Evolutionary conservation across 2,888 invertebrate species (phyloP).

Genomic region (Temnothorax unifasciatus): DNA sequence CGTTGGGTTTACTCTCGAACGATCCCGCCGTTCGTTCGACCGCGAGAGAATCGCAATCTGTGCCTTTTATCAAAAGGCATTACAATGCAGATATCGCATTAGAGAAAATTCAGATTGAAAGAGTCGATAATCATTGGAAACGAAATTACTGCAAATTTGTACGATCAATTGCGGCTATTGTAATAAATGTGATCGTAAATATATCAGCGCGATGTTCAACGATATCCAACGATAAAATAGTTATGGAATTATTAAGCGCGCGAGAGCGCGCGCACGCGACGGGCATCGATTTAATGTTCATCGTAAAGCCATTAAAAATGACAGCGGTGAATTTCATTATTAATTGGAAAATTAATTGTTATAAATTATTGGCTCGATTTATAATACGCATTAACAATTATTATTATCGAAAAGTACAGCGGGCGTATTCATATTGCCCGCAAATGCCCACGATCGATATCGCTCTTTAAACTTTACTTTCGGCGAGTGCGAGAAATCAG

Average conservation of each 20-base stretch:
- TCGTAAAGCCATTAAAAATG: slow-evolving; percentile 22
- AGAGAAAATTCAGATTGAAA: background rate
- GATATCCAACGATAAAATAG: slow-evolving; percentile 14
- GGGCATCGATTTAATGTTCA: background rate
- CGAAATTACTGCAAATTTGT: slow-evolving; percentile 29
- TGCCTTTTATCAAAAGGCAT: background rate
- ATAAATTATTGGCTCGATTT: background rate
- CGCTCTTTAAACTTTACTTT: slow-evolving; percentile 16
- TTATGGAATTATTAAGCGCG: slow-evolving; percentile 1
- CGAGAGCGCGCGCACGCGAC: background rate
- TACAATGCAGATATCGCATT: background rate
- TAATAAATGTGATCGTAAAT: slow-evolving; percentile 14
- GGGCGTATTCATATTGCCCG: background rate
- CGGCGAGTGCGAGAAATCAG: slow-evolving; percentile 32
- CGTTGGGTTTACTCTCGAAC: slow-evolving; percentile 18
- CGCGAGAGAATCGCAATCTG: background rate
- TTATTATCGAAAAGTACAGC: background rate
- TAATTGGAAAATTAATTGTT: slow-evolving; percentile 29
- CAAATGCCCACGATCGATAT: background rate
- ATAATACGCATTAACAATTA: slow-evolving; percentile 22
- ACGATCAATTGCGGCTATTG: background rate
- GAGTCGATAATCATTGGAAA: slow-evolving; percentile 12
- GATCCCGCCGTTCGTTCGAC: background rate
- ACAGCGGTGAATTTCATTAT: background rate
- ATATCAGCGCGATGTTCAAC: background rate